Conservation (phyloP, 2,888 invertebrate genomes). For the Cistogaster globosa region DNA sequence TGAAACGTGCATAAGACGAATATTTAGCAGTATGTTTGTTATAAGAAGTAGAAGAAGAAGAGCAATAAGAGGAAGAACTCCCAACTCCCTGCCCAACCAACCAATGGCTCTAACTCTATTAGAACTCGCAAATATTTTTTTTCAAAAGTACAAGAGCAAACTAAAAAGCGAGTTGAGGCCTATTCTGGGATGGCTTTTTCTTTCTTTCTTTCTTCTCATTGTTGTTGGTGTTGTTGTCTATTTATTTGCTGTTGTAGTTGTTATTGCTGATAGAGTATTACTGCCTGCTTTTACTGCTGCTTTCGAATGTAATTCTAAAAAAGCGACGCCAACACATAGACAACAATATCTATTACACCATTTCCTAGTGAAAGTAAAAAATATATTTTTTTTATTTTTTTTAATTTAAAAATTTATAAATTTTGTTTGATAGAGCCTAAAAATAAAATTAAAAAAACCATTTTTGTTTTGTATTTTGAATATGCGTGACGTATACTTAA, state of each 20-base stretch:
- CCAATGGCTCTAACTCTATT: constrained; percentile 66
- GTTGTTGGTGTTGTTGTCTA: constrained; percentile 43
- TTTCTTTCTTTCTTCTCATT: constrained; percentile 37
- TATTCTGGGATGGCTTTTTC: constrained; percentile 68
- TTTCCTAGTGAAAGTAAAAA: constrained; percentile 7
- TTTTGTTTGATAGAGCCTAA: too few relatives aligned
- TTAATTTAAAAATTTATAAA: too few relatives aligned
- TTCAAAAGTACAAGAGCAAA: constrained; percentile 64
- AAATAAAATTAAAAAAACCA: too few relatives aligned
- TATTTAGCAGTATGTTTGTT: constrained; percentile 53
- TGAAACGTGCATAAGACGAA: constrained; percentile 69
- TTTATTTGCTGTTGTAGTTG: constrained; percentile 56
- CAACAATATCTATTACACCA: constrained; percentile 66
- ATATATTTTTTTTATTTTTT: neutral
- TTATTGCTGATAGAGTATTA: constrained; percentile 51
- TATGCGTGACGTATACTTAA: too few relatives aligned
- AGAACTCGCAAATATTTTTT: constrained; percentile 59
- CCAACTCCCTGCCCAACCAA: constrained; percentile 69
- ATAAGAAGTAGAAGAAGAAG: constrained; percentile 13
- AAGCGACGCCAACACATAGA: constrained; percentile 67
- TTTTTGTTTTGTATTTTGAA: too few relatives aligned
- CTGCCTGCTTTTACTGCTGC: constrained; percentile 65
- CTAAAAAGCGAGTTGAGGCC: constrained; percentile 68
- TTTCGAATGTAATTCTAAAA: constrained; percentile 70
- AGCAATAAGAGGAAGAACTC: constrained; percentile 54